phyloP scores from a whole-genome alignment of 2,113 vertebrate genomes.

The Caretta caretta region DNA sequence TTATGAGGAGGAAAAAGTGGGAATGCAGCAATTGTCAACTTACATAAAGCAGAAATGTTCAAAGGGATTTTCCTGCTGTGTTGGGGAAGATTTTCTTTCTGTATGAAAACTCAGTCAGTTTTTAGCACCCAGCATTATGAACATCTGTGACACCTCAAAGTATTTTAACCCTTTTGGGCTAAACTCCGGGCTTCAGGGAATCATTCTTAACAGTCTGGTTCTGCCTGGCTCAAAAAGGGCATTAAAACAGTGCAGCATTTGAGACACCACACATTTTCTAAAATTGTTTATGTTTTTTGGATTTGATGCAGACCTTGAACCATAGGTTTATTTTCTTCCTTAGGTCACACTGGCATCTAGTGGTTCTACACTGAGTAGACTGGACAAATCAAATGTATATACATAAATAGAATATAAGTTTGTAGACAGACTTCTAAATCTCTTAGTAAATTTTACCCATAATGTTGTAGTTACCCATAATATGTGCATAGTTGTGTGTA shows the following conservation, averaged over 20 bases:
- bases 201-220: not conserved
- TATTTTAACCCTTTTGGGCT: not conserved
- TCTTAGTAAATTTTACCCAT: no score
- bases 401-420: not conserved
- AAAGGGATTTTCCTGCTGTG: not conserved
- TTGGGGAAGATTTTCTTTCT: not conserved
- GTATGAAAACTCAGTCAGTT: not conserved
- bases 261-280: not conserved
- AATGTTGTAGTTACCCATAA: no score
- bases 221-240: not conserved
- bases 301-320: not conserved
- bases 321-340: not conserved
- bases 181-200: not conserved
- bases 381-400: not conserved
- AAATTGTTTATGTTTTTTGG: not conserved
- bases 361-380: not conserved
- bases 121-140: not conserved
- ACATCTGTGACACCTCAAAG: not conserved
- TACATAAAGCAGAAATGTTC: not conserved
- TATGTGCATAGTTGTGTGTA: no score
- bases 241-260: constrained; percentile 16
- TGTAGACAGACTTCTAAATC: not conserved
- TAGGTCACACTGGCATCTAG: constrained; percentile 72
- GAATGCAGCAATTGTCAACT: not conserved
- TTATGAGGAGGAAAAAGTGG: not conserved